Base-by-base conservation (phyloP, 2,888 invertebrate genomes). In the Acrobasis consociella region DNA sequence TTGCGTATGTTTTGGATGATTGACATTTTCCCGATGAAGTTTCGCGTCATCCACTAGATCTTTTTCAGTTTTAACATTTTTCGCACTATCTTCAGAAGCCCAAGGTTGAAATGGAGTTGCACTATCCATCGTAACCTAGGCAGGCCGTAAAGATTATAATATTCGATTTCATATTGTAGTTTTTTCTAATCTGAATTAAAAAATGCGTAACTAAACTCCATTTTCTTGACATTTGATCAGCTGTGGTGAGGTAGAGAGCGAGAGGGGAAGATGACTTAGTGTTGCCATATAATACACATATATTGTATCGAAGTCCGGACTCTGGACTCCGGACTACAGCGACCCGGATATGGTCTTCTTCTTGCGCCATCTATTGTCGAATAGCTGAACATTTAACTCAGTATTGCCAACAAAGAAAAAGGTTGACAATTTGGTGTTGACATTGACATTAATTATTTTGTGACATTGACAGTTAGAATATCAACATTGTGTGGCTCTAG, bases 221-320 rank as follows among this genome's bases (percentile, higher is more conserved):
- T 93, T 91, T 92, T 91, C 90, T 87, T 91, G 91, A 91, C 92
- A 89, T 91, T 92, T 87, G 91, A 93, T 93, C 92, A 93, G 91
- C 93, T 93, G 90, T 91, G 87, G 87, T 78, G 88, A 88, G 81
- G 89, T 82, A 80, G 81, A 77, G 83, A 73, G 74, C 78, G 78
- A 80, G 75, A 76, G 75, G 80, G 75, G 72, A 64, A 61, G 67
- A 63, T 64, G 63, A 64, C 51, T 15, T 61, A 63, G 62, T 39
- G 60, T 53, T 46, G 53, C 61, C 17, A 61, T 46, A 61, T 3
- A 5, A 50, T 50, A 50, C 11, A 17, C 17, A 50, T 7, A 50
- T 8, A 10, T 50, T 16, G 1, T 17, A 31, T 31, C 1, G 8
- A 7, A 31, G 31, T 31, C 31, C 22, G 22, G 22, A 2, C 22